Percentiles rank a stretch among this genome's conserved stretches.
These are phyloP conservation scores for Pterophyllum scalare DNA, from an alignment of 2,113 vertebrate species.

Conservation along the genomic window DNA sequence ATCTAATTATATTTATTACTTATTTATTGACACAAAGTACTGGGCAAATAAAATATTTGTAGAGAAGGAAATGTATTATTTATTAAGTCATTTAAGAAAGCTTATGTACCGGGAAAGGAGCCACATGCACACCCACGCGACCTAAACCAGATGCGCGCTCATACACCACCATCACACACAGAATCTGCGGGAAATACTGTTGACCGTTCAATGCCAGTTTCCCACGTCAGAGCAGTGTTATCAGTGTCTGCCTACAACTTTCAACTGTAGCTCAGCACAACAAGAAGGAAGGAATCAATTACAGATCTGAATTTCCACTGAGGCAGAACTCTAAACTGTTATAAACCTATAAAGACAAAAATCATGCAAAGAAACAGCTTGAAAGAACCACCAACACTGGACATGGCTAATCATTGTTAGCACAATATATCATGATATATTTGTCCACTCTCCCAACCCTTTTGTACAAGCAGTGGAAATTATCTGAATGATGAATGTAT, in stretches of 20 bases:
- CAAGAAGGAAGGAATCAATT: background rate
- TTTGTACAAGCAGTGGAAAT: background rate
- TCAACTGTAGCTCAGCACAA: background rate
- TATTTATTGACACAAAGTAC: background rate
- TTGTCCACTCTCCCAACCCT: constrained; percentile 1
- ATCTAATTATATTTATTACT: background rate
- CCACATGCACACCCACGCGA: constrained; percentile 5
- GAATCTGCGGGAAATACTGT: background rate
- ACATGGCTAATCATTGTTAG: background rate
- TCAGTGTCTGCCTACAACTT: background rate
- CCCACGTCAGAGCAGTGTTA: background rate
- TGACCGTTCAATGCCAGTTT: background rate
- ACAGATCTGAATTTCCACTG: background rate
- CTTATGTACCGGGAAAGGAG: background rate
- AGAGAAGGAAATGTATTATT: background rate
- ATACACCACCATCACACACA: background rate
- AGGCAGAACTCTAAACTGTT: background rate
- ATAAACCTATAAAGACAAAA: background rate
- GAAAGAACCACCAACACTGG: background rate
- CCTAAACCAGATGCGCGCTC: background rate
- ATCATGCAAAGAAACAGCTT: rapidly evolving
- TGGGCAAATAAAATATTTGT: background rate
- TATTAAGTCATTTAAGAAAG: background rate
- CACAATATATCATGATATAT: background rate
- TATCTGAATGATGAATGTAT: background rate